These are phyloP conservation scores for Cataglyphis altisquamis DNA, from an alignment of 2,888 invertebrate genomes.

Conservation along the genomic window DNA sequence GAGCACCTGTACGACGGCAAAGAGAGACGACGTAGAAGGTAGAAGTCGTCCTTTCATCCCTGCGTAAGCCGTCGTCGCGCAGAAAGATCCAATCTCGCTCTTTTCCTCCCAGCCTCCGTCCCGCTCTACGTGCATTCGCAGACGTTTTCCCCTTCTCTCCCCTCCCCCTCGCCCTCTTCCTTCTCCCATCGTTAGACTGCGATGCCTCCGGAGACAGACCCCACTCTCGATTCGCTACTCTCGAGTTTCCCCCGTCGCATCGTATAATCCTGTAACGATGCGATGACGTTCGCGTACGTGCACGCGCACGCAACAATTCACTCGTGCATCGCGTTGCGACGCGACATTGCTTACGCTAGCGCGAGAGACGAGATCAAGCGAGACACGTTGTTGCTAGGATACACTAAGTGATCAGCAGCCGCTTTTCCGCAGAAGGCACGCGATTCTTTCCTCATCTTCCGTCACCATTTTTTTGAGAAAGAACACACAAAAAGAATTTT, in stretches of 20 bases:
- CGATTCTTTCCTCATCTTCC: constrained; percentile 35
- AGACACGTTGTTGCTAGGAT: constrained; percentile 74
- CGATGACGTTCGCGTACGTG: constrained; percentile 40
- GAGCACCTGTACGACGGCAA: constrained; percentile 59
- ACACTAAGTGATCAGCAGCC: constrained; percentile 35
- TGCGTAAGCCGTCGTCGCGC: constrained; percentile 16
- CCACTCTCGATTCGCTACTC: constrained; percentile 50
- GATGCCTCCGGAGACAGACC: background rate
- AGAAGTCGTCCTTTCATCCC: constrained; percentile 51
- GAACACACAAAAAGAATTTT: too few relatives aligned
- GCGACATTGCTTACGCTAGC: constrained; percentile 68
- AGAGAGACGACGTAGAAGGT: too few relatives aligned
- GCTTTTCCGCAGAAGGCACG: constrained; percentile 66
- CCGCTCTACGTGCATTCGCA: constrained; percentile 48
- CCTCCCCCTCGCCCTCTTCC: too few relatives aligned
- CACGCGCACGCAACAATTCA: constrained; percentile 56
- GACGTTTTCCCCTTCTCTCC: constrained; percentile 41
- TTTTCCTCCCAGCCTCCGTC: background rate
- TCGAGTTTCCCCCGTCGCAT: constrained; percentile 36
- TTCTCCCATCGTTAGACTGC: background rate
- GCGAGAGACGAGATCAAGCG: constrained; percentile 34
- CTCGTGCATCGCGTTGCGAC: constrained; percentile 51
- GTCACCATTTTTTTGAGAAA: constrained; percentile 28
- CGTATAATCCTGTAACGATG: constrained; percentile 55
- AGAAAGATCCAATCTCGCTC: constrained; percentile 39